Evolutionary conservation across 2,888 invertebrate species (phyloP).

Genomic region (Parapristionchus giblindavisi): DNA sequence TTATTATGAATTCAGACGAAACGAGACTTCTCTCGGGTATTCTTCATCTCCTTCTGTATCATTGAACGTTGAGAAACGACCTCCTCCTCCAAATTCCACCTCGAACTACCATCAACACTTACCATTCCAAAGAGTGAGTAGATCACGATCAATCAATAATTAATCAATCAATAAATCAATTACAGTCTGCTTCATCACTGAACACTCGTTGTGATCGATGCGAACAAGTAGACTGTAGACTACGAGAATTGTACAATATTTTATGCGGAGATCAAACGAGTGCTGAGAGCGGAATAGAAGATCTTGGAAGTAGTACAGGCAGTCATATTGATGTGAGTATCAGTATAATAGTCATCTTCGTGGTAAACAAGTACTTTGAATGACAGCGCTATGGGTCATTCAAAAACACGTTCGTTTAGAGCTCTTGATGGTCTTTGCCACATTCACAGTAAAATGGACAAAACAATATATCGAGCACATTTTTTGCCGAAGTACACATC

Average conservation of each 20-base stretch:
- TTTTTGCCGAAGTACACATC: too few relatives aligned
- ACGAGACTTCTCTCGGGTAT: conserved; percentile 38
- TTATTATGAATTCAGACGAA: conserved; percentile 26
- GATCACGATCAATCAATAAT: neutral
- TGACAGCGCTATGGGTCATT: neutral
- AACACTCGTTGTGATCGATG: conserved; percentile 43
- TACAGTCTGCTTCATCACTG: conserved; percentile 47
- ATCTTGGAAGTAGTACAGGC: conserved; percentile 45
- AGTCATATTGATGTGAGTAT: conserved; percentile 47
- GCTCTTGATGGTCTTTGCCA: too few relatives aligned
- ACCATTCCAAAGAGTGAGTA: conserved; percentile 37
- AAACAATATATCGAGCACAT: too few relatives aligned
- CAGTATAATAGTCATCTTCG: neutral
- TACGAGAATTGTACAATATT: conserved; percentile 43
- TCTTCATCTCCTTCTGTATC: conserved; percentile 35
- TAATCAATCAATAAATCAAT: neutral
- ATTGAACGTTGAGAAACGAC: conserved; percentile 30
- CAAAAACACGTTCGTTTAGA: conserved; percentile 20
- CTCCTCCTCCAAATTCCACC: neutral
- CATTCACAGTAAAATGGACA: too few relatives aligned
- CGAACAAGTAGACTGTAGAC: conserved; percentile 41
- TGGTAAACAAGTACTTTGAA: neutral
- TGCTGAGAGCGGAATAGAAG: conserved; percentile 47
- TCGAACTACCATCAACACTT: conserved; percentile 17
- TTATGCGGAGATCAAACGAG: conserved; percentile 42